Percentiles rank a stretch among this genome's conserved stretches.
Evolutionary conservation across 2,113 vertebrate genomes (phyloP).

Genomic region (Triplophysa dalaica): DNA sequence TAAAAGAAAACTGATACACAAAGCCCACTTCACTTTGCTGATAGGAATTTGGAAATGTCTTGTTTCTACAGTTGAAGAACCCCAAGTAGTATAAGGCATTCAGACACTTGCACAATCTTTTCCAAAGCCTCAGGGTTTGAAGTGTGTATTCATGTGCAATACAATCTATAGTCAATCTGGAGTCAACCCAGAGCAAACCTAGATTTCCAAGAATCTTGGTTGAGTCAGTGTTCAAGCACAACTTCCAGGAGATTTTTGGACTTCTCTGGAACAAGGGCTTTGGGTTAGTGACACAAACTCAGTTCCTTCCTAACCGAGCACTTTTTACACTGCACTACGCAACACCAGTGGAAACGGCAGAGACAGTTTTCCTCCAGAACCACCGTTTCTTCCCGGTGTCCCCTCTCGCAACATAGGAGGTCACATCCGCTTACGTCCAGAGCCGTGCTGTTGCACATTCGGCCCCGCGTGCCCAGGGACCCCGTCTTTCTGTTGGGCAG

Average conservation of each 20-base stretch:
- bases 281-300: constrained; percentile 84
- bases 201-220: not conserved
- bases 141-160: constrained; percentile 1
- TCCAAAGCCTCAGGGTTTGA: constrained; percentile 17
- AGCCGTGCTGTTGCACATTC: constrained; percentile 92
- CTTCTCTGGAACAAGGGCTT: not conserved
- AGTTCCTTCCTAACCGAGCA: constrained; percentile 91
- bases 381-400: constrained; percentile 87
- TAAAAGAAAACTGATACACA: constrained; percentile 15
- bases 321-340: constrained; percentile 94
- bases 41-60: constrained; percentile 14
- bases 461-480: constrained; percentile 88
- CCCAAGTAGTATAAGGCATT: not conserved
- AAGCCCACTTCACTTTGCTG: not conserved
- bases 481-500: constrained; percentile 91
- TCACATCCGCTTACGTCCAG: constrained; percentile 94
- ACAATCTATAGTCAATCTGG: constrained; percentile 5
- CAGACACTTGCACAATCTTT: constrained; percentile 7
- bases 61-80: constrained; percentile 18
- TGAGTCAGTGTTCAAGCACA: not conserved
- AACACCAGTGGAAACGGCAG: constrained; percentile 98
- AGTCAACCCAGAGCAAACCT: constrained; percentile 1
- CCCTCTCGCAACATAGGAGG: constrained; percentile 91
- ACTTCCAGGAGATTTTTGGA: not conserved
- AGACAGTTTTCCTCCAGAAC: constrained; percentile 95